Percentiles rank a stretch among this genome's conserved stretches.
Conservation (phyloP, 2,797 vertebrate genomes). For the Orestias chungarensis region DNA sequence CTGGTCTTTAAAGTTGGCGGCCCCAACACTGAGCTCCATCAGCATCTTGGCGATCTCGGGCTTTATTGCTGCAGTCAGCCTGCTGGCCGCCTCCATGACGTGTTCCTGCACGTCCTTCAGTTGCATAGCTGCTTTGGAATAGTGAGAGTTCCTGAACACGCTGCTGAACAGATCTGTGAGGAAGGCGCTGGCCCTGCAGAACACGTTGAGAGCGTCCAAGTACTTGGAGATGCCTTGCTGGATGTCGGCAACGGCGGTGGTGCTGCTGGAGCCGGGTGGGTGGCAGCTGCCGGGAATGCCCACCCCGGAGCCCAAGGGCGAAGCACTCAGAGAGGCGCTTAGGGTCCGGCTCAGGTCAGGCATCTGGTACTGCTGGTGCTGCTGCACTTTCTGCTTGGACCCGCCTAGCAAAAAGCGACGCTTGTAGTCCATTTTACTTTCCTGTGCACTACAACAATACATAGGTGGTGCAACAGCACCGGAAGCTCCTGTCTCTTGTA, state of each 20-base stretch:
- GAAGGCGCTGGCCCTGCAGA: conserved; percentile 97
- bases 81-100: conserved; percentile 97
- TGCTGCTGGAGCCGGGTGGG: conserved; percentile 76
- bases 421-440: conserved; percentile 99
- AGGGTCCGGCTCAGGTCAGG: conserved; percentile 95
- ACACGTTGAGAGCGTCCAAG: conserved; percentile 97
- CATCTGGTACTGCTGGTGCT: conserved; percentile 97
- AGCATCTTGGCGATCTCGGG: conserved; percentile 99
- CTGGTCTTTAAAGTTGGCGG: conserved; percentile 97
- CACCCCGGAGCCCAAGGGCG: conserved; percentile 84
- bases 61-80: conserved; percentile 99
- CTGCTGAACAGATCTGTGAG: conserved; percentile 98
- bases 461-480: conserved; percentile 87
- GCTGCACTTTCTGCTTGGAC: conserved; percentile 99
- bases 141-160: conserved; percentile 98
- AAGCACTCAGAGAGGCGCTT: conserved; percentile 88
- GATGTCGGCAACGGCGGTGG: conserved; percentile 95
- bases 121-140: conserved; percentile 99
- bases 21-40: conserved; percentile 97
- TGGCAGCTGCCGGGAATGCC: conserved; percentile 85
- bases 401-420: conserved; percentile 99
- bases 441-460: conserved; percentile 99
- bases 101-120: conserved; percentile 99
- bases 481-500: conserved; percentile 66
- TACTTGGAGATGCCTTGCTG: conserved; percentile 99